Evolutionary conservation across 2,888 invertebrate species (phyloP).

Genomic region (Nomada ruficornis): DNA sequence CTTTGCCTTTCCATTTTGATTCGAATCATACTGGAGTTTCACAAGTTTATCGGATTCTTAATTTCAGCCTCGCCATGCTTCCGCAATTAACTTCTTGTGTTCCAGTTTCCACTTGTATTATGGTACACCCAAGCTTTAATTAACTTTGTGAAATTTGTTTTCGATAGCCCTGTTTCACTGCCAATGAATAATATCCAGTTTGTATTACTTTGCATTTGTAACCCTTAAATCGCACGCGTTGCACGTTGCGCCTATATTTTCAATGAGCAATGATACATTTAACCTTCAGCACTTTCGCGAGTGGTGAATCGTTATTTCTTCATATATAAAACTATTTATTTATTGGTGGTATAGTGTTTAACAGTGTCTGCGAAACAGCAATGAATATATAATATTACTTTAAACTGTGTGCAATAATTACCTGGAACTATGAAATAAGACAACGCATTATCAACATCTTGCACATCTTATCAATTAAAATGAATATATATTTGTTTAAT

Average conservation of each 20-base stretch:
- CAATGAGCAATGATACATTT: not conserved
- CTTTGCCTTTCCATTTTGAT: conserved; percentile 6
- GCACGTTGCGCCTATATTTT: not conserved
- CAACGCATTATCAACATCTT: too few relatives aligned
- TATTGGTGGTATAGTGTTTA: too few relatives aligned
- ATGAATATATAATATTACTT: too few relatives aligned
- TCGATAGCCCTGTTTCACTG: not conserved
- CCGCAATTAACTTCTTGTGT: conserved; percentile 18
- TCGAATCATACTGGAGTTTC: not conserved
- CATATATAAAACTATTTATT: not conserved
- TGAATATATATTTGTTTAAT: too few relatives aligned
- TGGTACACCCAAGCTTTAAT: not conserved
- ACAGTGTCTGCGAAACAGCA: too few relatives aligned
- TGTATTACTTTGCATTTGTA: not conserved
- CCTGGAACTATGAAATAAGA: too few relatives aligned
- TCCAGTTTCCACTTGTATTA: conserved; percentile 5
- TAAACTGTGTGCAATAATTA: too few relatives aligned
- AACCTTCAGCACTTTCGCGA: not conserved
- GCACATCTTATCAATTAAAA: too few relatives aligned
- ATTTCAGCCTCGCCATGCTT: conserved; percentile 2
- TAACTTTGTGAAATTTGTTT: conserved; percentile 9
- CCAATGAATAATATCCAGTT: conserved; percentile 6
- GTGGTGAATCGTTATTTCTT: not conserved
- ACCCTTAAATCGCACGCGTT: not conserved
- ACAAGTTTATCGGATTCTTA: conserved; percentile 22